Evolutionary conservation across 2,888 invertebrate genomes (phyloP).

Genomic region (Masnerella sp.): DNA sequence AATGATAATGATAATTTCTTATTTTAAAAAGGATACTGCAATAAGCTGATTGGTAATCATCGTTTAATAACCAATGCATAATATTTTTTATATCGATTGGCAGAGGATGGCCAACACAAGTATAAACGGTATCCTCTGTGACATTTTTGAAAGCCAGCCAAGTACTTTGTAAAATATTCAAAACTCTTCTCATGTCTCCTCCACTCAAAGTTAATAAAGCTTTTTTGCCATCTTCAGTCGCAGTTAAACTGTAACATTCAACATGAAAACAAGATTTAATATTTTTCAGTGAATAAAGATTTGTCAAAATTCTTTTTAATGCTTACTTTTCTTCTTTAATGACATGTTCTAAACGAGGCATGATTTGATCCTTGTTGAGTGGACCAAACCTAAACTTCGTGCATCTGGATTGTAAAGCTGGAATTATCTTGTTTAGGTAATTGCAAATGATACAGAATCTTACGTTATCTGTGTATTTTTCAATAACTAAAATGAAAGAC

Average conservation of each 20-base stretch:
- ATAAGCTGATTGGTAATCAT: conserved; percentile 86
- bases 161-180: conserved; percentile 98
- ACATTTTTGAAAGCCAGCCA: conserved; percentile 94
- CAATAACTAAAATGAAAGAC: conserved; percentile 91
- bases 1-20: background rate
- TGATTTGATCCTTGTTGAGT: conserved; percentile 89
- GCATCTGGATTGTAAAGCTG: conserved; percentile 98
- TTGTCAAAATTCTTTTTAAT: background rate
- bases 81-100: conserved; percentile 93
- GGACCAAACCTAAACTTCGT: conserved; percentile 98
- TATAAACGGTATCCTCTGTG: conserved; percentile 94
- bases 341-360: conserved; percentile 92
- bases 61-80: conserved; percentile 90
- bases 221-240: conserved; percentile 88
- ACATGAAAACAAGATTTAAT: background rate
- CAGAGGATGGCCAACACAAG: conserved; percentile 97
- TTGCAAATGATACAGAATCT: conserved; percentile 99
- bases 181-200: conserved; percentile 98
- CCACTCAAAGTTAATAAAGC: conserved; percentile 93
- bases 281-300: too few species aligned
- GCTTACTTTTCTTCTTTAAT: conserved; percentile 88
- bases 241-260: conserved; percentile 28
- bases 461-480: conserved; percentile 99
- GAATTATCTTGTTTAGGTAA: conserved; percentile 98
- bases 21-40: conserved; percentile 84